These are phyloP conservation scores for Trematomus loennbergii DNA, from an alignment of 2,113 vertebrate species.

Conservation along the genomic window DNA sequence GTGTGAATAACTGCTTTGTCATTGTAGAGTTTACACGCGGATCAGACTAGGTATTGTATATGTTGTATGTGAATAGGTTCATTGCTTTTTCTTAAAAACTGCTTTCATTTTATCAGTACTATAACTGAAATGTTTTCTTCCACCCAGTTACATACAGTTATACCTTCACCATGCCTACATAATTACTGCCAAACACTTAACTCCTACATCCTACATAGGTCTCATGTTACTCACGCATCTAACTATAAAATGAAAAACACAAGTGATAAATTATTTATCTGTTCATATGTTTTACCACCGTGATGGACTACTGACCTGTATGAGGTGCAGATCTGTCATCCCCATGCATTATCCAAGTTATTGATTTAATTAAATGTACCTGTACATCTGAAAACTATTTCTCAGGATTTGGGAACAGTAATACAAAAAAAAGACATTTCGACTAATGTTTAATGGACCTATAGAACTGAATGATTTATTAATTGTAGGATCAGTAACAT, in stretches of 20 bases:
- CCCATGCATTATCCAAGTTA: conserved; percentile 15
- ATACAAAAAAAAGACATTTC: conserved; percentile 35
- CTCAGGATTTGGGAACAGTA: conserved; percentile 25
- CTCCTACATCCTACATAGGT: background rate
- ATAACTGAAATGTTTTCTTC: background rate
- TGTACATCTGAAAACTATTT: conserved; percentile 38
- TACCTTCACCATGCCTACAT: background rate
- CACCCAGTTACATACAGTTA: background rate
- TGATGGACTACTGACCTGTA: conserved; percentile 1
- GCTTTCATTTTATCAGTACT: background rate
- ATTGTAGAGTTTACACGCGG: background rate
- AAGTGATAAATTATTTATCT: background rate
- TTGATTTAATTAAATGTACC: conserved; percentile 40
- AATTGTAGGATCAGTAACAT: conserved; percentile 22
- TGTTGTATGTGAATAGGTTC: too few species aligned
- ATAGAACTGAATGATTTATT: conserved; percentile 23
- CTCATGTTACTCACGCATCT: background rate
- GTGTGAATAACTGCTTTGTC: conserved; percentile 1
- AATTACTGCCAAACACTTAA: background rate
- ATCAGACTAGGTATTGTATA: background rate
- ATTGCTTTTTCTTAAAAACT: too few species aligned
- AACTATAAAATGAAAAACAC: background rate
- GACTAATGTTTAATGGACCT: conserved; percentile 26
- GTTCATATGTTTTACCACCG: background rate
- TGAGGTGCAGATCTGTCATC: conserved; percentile 19